These are phyloP conservation scores for Watsonalla binaria DNA, from an alignment of 2,888 invertebrate genomes.

Conservation along the genomic window DNA sequence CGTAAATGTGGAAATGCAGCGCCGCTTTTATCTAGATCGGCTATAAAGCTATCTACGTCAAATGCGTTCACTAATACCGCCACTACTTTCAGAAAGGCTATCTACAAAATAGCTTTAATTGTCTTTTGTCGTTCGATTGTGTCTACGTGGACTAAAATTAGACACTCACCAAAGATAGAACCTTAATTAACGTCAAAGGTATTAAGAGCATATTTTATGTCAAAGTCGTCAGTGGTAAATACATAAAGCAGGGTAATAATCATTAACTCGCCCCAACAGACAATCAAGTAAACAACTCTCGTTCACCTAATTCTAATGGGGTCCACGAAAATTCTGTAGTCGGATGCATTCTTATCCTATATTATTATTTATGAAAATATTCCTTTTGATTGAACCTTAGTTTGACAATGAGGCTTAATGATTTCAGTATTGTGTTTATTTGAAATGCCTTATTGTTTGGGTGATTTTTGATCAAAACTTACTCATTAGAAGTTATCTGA, in stretches of 20 bases:
- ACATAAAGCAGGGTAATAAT: slow-evolving; percentile 21
- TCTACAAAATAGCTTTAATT: not conserved
- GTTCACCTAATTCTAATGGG: slow-evolving; percentile 4
- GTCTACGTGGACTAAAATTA: not conserved
- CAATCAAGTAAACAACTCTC: slow-evolving; percentile 14
- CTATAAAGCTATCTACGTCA: slow-evolving; percentile 10
- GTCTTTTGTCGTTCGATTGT: not conserved
- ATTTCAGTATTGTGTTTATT: too few relatives aligned
- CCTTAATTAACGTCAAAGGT: not conserved
- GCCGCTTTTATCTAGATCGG: slow-evolving; percentile 18
- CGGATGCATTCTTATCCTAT: not conserved
- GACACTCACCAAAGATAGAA: not conserved
- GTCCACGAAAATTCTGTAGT: slow-evolving; percentile 6
- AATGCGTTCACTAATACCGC: slow-evolving; percentile 4
- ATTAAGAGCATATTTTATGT: not conserved
- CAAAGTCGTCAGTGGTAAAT: slow-evolving; percentile 3
- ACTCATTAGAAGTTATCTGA: too few relatives aligned
- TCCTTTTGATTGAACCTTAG: too few relatives aligned
- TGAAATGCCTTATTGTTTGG: too few relatives aligned
- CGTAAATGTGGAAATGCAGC: slow-evolving; percentile 37
- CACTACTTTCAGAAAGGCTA: not conserved
- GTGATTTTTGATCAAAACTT: too few relatives aligned
- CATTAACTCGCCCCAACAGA: slow-evolving; percentile 13
- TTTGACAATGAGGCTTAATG: too few relatives aligned
- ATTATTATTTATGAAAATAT: too few relatives aligned